phyloP scores from a whole-genome alignment of 2,113 vertebrate species.

The Hiodon tergisus region DNA sequence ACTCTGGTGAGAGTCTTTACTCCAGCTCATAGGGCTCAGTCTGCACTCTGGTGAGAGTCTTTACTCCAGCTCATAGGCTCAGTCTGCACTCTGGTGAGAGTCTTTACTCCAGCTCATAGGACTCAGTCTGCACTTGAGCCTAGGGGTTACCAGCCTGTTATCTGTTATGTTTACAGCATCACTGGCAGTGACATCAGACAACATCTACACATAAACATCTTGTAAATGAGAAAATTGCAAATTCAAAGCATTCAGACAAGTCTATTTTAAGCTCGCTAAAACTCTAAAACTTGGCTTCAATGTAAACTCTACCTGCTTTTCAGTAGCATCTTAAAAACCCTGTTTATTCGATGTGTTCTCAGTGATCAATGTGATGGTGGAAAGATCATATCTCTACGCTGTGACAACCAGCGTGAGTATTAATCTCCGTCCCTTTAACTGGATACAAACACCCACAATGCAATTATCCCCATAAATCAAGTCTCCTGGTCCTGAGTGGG shows the following conservation, averaged over 20 bases:
- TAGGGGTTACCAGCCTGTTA: not conserved
- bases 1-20: too few species aligned
- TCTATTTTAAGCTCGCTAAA: too few species aligned
- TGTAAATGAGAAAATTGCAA: not conserved
- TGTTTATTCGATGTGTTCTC: conserved; percentile 49
- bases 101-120: too few species aligned
- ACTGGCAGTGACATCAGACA: not conserved
- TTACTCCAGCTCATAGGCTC: too few species aligned
- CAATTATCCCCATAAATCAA: not conserved
- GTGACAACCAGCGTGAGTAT: conserved; percentile 75
- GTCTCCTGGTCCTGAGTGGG: not conserved
- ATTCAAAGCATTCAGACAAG: too few species aligned
- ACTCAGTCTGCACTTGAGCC: too few species aligned
- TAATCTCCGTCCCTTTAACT: not conserved
- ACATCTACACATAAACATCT: not conserved
- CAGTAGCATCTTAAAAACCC: not conserved
- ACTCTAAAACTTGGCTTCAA: not conserved
- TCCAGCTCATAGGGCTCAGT: too few species aligned
- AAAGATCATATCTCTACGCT: conserved; percentile 64
- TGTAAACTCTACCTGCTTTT: not conserved
- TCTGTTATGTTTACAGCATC: not conserved
- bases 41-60: too few species aligned
- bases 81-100: too few species aligned
- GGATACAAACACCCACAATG: not conserved
- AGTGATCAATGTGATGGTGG: conserved; percentile 68